phyloP scores from a whole-genome alignment of 2,797 vertebrate species.

The Staurois parvus region DNA sequence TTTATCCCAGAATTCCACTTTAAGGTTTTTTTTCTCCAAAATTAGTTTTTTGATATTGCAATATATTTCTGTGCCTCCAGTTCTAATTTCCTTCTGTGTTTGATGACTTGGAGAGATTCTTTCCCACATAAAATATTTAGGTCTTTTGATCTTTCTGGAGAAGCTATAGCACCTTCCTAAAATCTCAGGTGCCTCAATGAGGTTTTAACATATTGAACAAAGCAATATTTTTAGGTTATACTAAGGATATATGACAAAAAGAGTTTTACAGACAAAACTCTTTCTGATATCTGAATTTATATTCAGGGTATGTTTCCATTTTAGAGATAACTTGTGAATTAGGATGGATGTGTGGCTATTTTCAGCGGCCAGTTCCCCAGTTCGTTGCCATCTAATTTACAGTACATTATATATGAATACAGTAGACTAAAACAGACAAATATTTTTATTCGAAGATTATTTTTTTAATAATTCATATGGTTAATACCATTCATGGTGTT shows the following conservation, averaged over 20 bases:
- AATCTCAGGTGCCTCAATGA: not conserved
- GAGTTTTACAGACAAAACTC: not conserved
- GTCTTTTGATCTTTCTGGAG: conserved; percentile 2
- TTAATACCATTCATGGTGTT: no score
- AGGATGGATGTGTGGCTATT: not conserved
- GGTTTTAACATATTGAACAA: not conserved
- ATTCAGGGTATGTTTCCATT: not conserved
- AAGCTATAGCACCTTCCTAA: not conserved
- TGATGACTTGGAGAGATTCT: not conserved
- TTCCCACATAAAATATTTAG: not conserved
- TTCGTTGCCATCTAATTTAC: not conserved
- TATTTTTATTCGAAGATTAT: no score
- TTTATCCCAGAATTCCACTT: no score
- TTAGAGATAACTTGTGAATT: not conserved
- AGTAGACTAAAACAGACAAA: no score
- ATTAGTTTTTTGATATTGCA: no score
- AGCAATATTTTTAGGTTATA: not conserved
- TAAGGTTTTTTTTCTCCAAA: no score
- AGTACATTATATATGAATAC: no score
- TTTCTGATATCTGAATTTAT: not conserved
- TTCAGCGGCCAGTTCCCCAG: not conserved
- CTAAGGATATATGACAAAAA: not conserved
- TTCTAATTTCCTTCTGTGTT: not conserved
- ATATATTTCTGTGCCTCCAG: no score
- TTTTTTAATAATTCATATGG: no score